Base-by-base conservation (phyloP, 2,113 vertebrate genomes). In the Brachypteracias leptosomus region DNA sequence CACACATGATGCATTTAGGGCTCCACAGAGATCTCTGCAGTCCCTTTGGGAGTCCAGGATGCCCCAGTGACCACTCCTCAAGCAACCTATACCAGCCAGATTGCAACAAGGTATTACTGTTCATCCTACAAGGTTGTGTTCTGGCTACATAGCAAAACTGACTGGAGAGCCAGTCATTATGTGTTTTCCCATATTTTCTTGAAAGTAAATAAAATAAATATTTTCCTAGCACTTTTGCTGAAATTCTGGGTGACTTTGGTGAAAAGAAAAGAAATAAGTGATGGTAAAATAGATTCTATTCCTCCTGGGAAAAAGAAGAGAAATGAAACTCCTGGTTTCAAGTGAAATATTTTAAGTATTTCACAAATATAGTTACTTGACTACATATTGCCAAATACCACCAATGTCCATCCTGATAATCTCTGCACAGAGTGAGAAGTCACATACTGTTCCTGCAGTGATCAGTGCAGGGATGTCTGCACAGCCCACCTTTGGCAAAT, bases 21-120 rank as follows among this genome's bases (percentile, higher is more conserved):
- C 16, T 33, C 3, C 25, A 51, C 28, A 31, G 25, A 52, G 13
- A 4, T 25, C 22, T 55, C 5, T 28, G 15, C 29, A 75, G 38
- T 28, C 13, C 10, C 31, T 79, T 90, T 3, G 3, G 66, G 16
- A 75, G 13, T 4, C 16, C 1, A 0, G 2, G 12, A 19, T 63
- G 33, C 6, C 19, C 16, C 3, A 0, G 1, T 33, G 11, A 7
- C 9, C 10, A 11, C 9, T 70, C 19, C 33, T 38, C 4, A 0
- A 18, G 25, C 26, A 65, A 52, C 7, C 54, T 1, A 0, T 19
- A 35, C 13, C 40, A 42, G 12, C 9, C 29, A 73, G 19, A 40
- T 24, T 42, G 19, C 28, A 44, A 15, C 38, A 29, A 89, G 36
- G 6, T 54, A 31, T 12, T 90, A 19, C 8, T 75, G 8, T 9